These are phyloP conservation scores for Periparus ater DNA, from an alignment of 2,797 vertebrate genomes.

Conservation along the genomic window DNA sequence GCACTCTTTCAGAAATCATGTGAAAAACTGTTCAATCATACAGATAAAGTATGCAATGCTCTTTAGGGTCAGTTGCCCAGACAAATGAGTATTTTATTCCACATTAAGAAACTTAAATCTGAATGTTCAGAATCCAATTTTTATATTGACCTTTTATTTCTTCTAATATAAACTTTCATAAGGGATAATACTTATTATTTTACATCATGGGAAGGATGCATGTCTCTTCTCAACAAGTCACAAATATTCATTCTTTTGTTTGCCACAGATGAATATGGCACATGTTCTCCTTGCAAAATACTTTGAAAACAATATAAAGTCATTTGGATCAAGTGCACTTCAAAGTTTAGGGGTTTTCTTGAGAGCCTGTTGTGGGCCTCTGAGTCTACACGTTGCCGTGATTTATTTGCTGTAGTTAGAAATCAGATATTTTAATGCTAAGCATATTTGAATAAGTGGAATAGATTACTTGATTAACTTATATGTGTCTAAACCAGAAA, in stretches of 20 bases:
- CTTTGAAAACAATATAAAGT: background rate
- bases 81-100: background rate
- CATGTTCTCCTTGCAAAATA: background rate
- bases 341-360: background rate
- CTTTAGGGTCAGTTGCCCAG: background rate
- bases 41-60: background rate
- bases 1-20: background rate
- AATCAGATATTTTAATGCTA: background rate
- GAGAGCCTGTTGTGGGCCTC: background rate
- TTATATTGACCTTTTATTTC: background rate
- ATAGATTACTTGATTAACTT: background rate
- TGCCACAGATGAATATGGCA: background rate
- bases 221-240: background rate
- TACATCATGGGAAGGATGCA: background rate
- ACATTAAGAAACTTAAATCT: background rate
- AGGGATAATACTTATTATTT: background rate
- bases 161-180: background rate
- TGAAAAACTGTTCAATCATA: background rate
- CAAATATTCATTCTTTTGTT: background rate
- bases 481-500: background rate
- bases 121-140: background rate
- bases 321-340: background rate
- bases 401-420: background rate
- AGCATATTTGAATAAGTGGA: background rate
- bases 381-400: background rate